phyloP scores from a whole-genome alignment of 2,888 invertebrate genomes.

The Perizoma affinitatum region DNA sequence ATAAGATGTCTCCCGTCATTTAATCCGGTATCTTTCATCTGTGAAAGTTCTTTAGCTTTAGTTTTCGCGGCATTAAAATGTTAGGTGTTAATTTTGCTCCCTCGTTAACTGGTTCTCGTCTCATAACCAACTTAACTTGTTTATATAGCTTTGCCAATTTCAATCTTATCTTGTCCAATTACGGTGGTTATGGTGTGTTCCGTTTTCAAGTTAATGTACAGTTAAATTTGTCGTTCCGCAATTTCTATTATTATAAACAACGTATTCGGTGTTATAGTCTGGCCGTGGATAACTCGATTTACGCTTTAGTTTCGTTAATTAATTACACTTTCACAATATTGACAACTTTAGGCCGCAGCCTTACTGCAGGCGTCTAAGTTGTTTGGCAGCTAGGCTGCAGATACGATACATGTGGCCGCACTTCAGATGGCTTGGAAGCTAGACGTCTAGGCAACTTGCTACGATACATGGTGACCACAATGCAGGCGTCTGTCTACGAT shows the following conservation, averaged over 20 bases:
- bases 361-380: too few relatives aligned
- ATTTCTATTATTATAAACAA: conserved; percentile 37
- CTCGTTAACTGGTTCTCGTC: conserved; percentile 29
- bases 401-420: too few relatives aligned
- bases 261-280: conserved; percentile 33
- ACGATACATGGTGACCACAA: too few relatives aligned
- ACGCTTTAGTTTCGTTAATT: conserved; percentile 54
- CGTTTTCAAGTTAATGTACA: conserved; percentile 7
- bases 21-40: conserved; percentile 47
- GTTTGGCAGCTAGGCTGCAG: too few relatives aligned
- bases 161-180: conserved; percentile 10
- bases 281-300: conserved; percentile 45
- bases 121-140: neutral
- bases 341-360: conserved; percentile 37
- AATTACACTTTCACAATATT: conserved; percentile 57
- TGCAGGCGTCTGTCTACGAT: too few relatives aligned
- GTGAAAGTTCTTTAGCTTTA: conserved; percentile 48
- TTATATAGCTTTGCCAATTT: conserved; percentile 7
- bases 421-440: too few relatives aligned
- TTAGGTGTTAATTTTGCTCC: conserved; percentile 47
- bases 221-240: conserved; percentile 23
- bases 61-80: conserved; percentile 52
- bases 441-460: too few relatives aligned
- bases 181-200: conserved; percentile 9
- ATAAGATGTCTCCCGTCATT: conserved; percentile 42